These are phyloP conservation scores for Bombycilla garrulus DNA, from an alignment of 2,113 vertebrate genomes.

Conservation along the genomic window DNA sequence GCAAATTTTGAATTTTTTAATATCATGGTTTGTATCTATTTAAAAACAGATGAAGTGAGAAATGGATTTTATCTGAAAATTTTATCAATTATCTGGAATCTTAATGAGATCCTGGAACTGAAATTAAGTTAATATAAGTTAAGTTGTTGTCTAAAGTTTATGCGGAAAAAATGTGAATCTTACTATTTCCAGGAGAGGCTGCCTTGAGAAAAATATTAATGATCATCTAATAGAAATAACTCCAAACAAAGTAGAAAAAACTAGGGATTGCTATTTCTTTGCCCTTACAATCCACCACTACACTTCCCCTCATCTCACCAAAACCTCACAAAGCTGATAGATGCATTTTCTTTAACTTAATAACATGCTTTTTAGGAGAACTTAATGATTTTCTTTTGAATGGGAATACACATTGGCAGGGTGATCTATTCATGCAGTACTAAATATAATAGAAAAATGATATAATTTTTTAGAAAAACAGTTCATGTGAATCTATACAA, in stretches of 20 bases:
- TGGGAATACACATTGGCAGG: not conserved
- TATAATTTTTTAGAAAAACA: not conserved
- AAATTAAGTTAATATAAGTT: not conserved
- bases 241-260: not conserved
- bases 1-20: not conserved
- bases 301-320: not conserved
- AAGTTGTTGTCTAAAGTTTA: not conserved
- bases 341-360: not conserved
- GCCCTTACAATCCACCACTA: not conserved
- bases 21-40: not conserved
- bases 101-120: not conserved
- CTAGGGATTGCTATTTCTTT: not conserved
- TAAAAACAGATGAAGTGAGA: not conserved
- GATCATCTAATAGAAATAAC: not conserved
- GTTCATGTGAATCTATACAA: not conserved
- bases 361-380: not conserved
- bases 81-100: not conserved
- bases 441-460: not conserved
- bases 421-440: not conserved
- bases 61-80: not conserved
- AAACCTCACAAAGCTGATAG: not conserved
- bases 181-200: not conserved
- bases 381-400: not conserved
- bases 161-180: not conserved
- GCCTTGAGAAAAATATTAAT: not conserved